phyloP scores from a whole-genome alignment of 2,113 vertebrate species.

The Onychorhynchus coronatus region DNA sequence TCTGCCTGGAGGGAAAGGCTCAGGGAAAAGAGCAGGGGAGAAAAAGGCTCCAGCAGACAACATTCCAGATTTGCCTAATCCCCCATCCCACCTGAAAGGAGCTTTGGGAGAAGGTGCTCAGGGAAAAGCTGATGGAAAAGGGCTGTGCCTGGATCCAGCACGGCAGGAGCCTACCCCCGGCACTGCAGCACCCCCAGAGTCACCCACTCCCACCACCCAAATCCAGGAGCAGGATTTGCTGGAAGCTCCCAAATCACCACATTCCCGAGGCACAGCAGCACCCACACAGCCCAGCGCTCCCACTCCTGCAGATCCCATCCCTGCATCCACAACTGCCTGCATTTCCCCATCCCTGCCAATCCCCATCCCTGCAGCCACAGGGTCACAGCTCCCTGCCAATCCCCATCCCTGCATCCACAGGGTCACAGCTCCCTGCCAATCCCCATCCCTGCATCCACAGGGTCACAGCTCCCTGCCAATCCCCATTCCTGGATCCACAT shows the following conservation, averaged over 20 bases:
- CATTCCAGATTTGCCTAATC: conserved; percentile 21
- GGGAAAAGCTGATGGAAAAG: neutral
- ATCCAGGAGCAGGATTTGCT: neutral
- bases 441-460: neutral
- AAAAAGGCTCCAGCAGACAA: neutral
- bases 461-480: neutral
- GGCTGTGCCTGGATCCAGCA: neutral
- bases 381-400: neutral
- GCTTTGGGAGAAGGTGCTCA: neutral
- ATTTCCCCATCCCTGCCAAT: neutral
- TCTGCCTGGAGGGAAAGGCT: conserved; percentile 39
- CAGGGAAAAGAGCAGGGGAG: conserved; percentile 48
- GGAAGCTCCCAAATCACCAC: neutral
- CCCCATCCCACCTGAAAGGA: neutral
- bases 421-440: neutral
- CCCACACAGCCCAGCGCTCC: neutral
- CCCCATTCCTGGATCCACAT: neutral
- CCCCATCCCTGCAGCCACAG: neutral
- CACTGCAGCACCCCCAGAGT: neutral
- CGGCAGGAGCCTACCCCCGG: neutral
- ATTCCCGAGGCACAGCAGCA: neutral
- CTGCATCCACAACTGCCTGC: neutral
- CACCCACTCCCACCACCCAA: neutral
- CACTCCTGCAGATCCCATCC: neutral
- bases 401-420: neutral